Percentiles rank a stretch among this genome's conserved stretches.
phyloP scores from a whole-genome alignment of 2,797 vertebrate genomes.

The Peromyscus aztecus region DNA sequence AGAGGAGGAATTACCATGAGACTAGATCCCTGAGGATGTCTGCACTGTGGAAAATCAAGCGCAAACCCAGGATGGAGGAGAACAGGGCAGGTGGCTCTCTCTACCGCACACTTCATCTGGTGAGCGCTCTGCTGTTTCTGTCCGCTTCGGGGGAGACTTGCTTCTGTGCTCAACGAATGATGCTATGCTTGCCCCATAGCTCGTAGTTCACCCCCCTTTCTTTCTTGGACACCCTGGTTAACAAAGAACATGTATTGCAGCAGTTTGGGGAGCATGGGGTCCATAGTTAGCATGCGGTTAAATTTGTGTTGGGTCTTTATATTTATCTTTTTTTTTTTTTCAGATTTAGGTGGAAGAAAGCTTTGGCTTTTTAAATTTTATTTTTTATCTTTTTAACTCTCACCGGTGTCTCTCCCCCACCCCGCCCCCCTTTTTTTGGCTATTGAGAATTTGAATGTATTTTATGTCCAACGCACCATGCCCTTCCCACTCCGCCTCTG shows the following conservation, averaged over 20 bases:
- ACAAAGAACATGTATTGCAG: not conserved
- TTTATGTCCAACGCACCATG: not conserved
- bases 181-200: not conserved
- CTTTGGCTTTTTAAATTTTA: not conserved
- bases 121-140: constrained; percentile 60
- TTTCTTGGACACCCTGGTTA: not conserved
- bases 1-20: constrained; percentile 65
- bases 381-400: not conserved
- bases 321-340: not conserved
- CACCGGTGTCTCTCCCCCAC: not conserved
- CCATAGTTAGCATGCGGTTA: not conserved
- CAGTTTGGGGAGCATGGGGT: not conserved
- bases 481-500: not conserved
- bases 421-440: not conserved
- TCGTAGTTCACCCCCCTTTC: not conserved
- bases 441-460: not conserved
- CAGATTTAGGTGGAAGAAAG: not conserved
- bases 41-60: constrained; percentile 91
- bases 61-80: constrained; percentile 83
- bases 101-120: constrained; percentile 89
- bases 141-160: not conserved
- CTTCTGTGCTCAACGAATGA: not conserved
- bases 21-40: constrained; percentile 89
- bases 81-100: constrained; percentile 91
- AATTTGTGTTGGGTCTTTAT: constrained; percentile 9